Conservation (phyloP, 2,797 vertebrate species). For the Girardinus metallicus region DNA sequence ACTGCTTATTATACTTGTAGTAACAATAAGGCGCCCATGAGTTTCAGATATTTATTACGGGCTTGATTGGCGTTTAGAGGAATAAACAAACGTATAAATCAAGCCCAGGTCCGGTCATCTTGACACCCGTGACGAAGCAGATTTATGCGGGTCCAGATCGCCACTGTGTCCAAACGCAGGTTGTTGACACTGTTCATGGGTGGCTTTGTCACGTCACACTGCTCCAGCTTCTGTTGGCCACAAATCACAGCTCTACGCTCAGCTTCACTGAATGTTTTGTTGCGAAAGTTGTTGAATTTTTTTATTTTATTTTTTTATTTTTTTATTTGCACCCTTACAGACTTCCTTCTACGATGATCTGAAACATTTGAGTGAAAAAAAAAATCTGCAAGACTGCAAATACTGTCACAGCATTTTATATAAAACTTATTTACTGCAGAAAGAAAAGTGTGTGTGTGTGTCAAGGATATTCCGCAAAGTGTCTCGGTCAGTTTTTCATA, state of each 20-base stretch:
- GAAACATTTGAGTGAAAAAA: neutral
- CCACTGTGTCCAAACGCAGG: constrained; percentile 37
- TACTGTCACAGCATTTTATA: neutral
- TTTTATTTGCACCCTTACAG: neutral
- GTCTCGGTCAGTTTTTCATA: neutral
- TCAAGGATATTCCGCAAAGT: neutral
- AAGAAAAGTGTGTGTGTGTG: neutral
- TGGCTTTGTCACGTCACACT: constrained; percentile 59
- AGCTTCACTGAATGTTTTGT: constrained; percentile 53
- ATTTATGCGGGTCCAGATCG: constrained; percentile 23
- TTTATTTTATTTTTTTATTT: constrained; percentile 25
- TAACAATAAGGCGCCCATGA: neutral
- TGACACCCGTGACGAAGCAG: constrained; percentile 20
- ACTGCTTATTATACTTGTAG: constrained; percentile 18
- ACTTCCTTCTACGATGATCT: neutral
- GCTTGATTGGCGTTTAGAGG: constrained; percentile 15
- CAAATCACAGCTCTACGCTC: constrained; percentile 48
- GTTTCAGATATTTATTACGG: constrained; percentile 11
- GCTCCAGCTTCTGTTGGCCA: constrained; percentile 44
- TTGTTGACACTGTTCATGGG: constrained; percentile 58
- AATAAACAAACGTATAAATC: constrained; percentile 25
- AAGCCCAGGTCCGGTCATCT: neutral
- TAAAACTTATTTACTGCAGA: neutral
- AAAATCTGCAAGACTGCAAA: neutral
- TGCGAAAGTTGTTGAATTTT: constrained; percentile 47